Evolutionary conservation across 1,140 invertebrate species (phyloP).

Genomic region (Trissolcus basalis): DNA sequence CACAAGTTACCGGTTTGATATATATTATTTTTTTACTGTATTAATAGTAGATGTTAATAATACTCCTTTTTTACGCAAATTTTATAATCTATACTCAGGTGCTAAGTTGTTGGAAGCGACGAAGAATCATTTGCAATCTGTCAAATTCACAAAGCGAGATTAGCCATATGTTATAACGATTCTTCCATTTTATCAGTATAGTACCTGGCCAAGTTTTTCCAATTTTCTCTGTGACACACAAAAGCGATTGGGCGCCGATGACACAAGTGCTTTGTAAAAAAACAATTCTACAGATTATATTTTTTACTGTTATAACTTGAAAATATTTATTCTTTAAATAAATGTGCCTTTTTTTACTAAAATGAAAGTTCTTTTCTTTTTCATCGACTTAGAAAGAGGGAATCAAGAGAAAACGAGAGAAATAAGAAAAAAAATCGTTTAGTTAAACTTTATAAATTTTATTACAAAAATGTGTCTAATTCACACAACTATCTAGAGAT

Average conservation of each 20-base stretch:
- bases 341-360: conserved; percentile 68
- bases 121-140: background rate
- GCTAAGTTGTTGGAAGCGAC: background rate
- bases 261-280: conserved; percentile 57
- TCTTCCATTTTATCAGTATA: conserved; percentile 61
- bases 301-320: conserved; percentile 65
- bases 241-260: conserved; percentile 27
- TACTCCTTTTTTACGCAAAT: conserved; percentile 2
- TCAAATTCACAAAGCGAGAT: conserved; percentile 52
- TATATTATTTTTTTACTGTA: conserved; percentile 7
- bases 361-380: too few species aligned
- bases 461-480: too few species aligned
- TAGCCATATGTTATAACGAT: conserved; percentile 54
- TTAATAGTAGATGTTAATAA: background rate
- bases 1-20: conserved; percentile 25
- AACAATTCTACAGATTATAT: conserved; percentile 26
- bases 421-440: too few species aligned
- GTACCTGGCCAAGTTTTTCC: conserved; percentile 68
- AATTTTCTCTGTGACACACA: conserved; percentile 43
- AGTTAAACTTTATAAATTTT: too few species aligned
- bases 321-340: conserved; percentile 69
- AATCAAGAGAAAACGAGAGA: too few species aligned
- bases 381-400: too few species aligned
- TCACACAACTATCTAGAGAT: conserved; percentile 12
- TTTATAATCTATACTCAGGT: background rate